Evolutionary conservation across 2,113 vertebrate genomes (phyloP).

Genomic region (Nanorana parkeri): DNA sequence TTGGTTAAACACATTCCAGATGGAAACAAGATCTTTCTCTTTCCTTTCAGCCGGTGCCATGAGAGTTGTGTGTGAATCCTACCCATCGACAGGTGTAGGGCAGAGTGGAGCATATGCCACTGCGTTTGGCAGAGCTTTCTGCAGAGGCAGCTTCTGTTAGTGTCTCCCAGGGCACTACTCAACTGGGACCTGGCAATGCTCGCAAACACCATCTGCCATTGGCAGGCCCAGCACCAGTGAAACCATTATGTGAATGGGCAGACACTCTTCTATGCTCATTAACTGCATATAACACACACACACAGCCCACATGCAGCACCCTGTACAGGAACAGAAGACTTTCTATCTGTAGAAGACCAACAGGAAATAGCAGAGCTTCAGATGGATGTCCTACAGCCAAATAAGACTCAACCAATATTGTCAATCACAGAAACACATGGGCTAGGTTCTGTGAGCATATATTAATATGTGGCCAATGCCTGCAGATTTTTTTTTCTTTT

Average conservation of each 20-base stretch:
- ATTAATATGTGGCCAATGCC: constrained; percentile 1
- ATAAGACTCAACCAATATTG: not conserved
- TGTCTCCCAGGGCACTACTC: constrained; percentile 77
- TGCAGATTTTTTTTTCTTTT: not conserved
- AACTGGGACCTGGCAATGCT: constrained; percentile 80
- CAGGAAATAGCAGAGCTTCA: constrained; percentile 6
- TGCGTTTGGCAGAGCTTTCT: constrained; percentile 74
- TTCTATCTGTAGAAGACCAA: constrained; percentile 1
- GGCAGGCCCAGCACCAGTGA: constrained; percentile 66
- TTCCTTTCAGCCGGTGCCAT: constrained; percentile 62
- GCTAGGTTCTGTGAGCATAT: not conserved
- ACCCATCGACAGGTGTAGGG: constrained; percentile 81
- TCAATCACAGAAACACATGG: constrained; percentile 1
- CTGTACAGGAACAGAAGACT: not conserved
- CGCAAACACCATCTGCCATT: constrained; percentile 87
- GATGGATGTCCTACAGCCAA: not conserved
- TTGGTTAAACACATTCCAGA: constrained; percentile 66
- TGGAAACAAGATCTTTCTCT: constrained; percentile 73
- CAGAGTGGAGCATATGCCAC: constrained; percentile 82
- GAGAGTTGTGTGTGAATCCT: constrained; percentile 71
- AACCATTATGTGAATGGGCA: constrained; percentile 55
- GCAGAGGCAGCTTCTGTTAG: constrained; percentile 72
- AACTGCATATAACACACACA: constrained; percentile 41
- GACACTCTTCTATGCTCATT: constrained; percentile 51
- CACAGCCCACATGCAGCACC: constrained; percentile 11